Evolutionary conservation across 2,797 vertebrate genomes (phyloP), one percentile per base, ranked within the genome.

Genomic region (Melanotaenia nigrans): DNA sequence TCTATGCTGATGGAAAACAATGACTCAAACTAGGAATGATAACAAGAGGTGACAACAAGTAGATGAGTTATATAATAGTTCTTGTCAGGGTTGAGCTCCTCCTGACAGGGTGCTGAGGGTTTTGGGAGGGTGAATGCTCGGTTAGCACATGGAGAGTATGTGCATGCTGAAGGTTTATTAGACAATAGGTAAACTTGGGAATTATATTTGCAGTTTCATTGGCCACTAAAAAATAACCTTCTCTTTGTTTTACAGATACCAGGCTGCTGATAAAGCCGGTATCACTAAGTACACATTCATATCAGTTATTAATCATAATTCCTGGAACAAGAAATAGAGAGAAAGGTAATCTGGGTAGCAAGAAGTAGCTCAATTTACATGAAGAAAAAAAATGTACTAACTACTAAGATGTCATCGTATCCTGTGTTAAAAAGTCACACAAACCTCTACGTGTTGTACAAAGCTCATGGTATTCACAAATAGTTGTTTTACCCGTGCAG

Each of bases 271-370:
- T 79, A 84, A 82, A 58, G 40, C 28, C 47, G 30, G 18, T 82
- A 82, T 85, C 74, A 36, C 49, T 68, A 60, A 85, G 76, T 66
- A 88, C 77, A 91, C 82, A 82, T 60, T 64, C 42, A 57, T 82
- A 90, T 81, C 78, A 65, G 49, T 1, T 70, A 22, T 61, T 75
- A 82, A 67, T 22, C 32, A 57, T 5, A 0, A 11, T 9, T 24
- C 28, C 22, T 7, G 11, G 42, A 33, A 40, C n/a, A 57, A 71
- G 65, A 76, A 82, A 75, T 59, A 65, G 61, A 49, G 30, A 3
- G 30, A 51, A 54, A 62, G 61, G 0, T 18, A 30, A 61, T 59
- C 42, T 61, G 24, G 11, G 68, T 11, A 36, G 28, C 3, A 10
- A 75, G 68, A 60, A 64, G 35, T 51, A 0, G 64, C 54, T 65